These are phyloP conservation scores for Drosophila oshimai DNA, from an alignment of 1,140 invertebrate species.

Conservation along the genomic window DNA sequence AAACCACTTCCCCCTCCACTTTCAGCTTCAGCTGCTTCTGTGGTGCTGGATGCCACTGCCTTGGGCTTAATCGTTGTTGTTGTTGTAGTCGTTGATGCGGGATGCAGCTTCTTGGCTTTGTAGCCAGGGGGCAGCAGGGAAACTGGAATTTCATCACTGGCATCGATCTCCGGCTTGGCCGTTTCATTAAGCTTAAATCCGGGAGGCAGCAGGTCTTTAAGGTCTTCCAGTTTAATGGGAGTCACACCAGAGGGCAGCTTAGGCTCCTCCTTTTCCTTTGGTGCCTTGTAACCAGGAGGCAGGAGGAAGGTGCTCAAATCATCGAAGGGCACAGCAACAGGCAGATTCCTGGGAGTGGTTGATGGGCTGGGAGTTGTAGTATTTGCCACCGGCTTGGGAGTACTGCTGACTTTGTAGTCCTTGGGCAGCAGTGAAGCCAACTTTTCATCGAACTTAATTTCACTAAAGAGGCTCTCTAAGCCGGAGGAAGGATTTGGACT, in stretches of 20 bases:
- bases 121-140: slow-evolving; percentile 86
- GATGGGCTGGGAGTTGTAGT: background rate
- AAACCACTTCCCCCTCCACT: slow-evolving; percentile 82
- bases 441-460: slow-evolving; percentile 71
- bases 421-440: slow-evolving; percentile 85
- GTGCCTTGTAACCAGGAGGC: slow-evolving; percentile 85
- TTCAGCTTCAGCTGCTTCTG: slow-evolving; percentile 9
- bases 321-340: slow-evolving; percentile 37
- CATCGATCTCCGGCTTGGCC: slow-evolving; percentile 52
- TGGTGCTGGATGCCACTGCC: slow-evolving; percentile 57
- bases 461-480: slow-evolving; percentile 63
- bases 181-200: slow-evolving; percentile 84
- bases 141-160: slow-evolving; percentile 84
- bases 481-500: slow-evolving; percentile 26
- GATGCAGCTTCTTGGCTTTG: slow-evolving; percentile 75
- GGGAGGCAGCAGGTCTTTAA: slow-evolving; percentile 83
- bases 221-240: slow-evolving; percentile 73
- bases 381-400: slow-evolving; percentile 49
- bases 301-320: slow-evolving; percentile 87
- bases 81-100: slow-evolving; percentile 50
- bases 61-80: slow-evolving; percentile 43
- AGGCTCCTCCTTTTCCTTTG: slow-evolving; percentile 50
- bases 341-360: slow-evolving; percentile 12
- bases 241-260: slow-evolving; percentile 34
- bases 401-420: slow-evolving; percentile 84